Evolutionary conservation across 2,888 invertebrate genomes (phyloP).

Genomic region (Balanococcus diminutus): DNA sequence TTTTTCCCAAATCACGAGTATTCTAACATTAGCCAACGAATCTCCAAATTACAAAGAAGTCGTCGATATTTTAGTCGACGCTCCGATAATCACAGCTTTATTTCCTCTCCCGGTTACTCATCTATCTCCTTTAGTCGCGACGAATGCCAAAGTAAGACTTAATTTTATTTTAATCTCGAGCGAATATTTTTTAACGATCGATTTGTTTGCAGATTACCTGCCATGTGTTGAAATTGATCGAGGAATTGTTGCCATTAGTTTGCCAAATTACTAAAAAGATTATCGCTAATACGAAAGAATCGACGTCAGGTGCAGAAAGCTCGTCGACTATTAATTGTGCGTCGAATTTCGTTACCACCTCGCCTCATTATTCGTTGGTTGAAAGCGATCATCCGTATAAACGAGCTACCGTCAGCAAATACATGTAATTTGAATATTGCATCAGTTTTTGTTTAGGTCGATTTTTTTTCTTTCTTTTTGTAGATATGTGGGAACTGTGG

Average conservation of each 20-base stretch:
- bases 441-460: background rate
- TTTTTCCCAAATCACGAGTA: background rate
- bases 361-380: conserved; percentile 86
- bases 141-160: conserved; percentile 34
- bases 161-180: background rate
- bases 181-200: background rate
- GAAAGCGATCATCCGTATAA: conserved; percentile 98
- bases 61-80: conserved; percentile 15
- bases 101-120: conserved; percentile 41
- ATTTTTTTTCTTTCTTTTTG: too few species aligned
- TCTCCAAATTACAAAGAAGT: background rate
- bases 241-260: conserved; percentile 86
- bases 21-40: conserved; percentile 14
- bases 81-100: conserved; percentile 24
- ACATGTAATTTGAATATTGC: conserved; percentile 66
- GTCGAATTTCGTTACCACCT: conserved; percentile 68
- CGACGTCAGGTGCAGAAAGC: conserved; percentile 59
- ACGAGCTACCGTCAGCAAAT: conserved; percentile 82
- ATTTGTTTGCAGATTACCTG: conserved; percentile 73
- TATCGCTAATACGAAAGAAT: conserved; percentile 14
- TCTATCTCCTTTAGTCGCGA: conserved; percentile 40
- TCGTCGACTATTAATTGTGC: conserved; percentile 56
- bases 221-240: conserved; percentile 82
- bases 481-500: too few species aligned
- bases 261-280: conserved; percentile 73